Percentiles rank a stretch among this genome's conserved stretches.
phyloP scores from a whole-genome alignment of 2,888 invertebrate genomes.

The Drosophila greeni region DNA sequence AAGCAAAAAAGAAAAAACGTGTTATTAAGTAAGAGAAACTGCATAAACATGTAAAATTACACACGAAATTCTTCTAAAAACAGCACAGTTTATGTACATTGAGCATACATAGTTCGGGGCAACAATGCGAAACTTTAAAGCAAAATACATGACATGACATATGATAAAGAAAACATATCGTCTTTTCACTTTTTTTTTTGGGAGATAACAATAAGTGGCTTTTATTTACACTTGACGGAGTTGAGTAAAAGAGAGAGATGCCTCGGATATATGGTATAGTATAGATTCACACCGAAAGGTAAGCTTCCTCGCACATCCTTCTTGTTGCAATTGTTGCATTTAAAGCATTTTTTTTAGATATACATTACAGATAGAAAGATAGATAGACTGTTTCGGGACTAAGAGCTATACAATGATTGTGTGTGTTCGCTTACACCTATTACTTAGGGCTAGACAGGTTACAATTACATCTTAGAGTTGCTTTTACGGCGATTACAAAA shows the following conservation, averaged over 20 bases:
- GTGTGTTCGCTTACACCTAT: constrained; percentile 56
- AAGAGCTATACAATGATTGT: constrained; percentile 58
- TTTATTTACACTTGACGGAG: constrained; percentile 63
- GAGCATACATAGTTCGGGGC: constrained; percentile 27
- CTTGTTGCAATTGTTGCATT: constrained; percentile 66
- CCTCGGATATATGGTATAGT: constrained; percentile 18
- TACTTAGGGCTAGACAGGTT: constrained; percentile 61
- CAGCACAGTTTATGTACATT: constrained; percentile 63
- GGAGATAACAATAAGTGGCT: constrained; percentile 56
- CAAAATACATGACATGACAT: constrained; percentile 56
- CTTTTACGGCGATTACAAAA: constrained; percentile 42
- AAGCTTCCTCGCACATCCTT: constrained; percentile 24
- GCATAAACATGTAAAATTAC: constrained; percentile 43
- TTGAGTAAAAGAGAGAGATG: constrained; percentile 33
- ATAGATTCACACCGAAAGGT: constrained; percentile 33
- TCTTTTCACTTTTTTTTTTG: constrained; percentile 10
- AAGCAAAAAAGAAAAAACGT: constrained; percentile 22
- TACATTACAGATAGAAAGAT: constrained; percentile 26
- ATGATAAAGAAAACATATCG: constrained; percentile 37
- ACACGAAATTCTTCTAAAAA: constrained; percentile 40
- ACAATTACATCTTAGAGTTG: constrained; percentile 42
- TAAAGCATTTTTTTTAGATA: constrained; percentile 62
- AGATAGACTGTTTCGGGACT: constrained; percentile 38
- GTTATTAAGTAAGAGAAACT: constrained; percentile 26
- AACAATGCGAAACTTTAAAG: constrained; percentile 31